These are phyloP conservation scores for Drosophila cardini DNA, from an alignment of 1,140 invertebrate genomes.

Conservation along the genomic window DNA sequence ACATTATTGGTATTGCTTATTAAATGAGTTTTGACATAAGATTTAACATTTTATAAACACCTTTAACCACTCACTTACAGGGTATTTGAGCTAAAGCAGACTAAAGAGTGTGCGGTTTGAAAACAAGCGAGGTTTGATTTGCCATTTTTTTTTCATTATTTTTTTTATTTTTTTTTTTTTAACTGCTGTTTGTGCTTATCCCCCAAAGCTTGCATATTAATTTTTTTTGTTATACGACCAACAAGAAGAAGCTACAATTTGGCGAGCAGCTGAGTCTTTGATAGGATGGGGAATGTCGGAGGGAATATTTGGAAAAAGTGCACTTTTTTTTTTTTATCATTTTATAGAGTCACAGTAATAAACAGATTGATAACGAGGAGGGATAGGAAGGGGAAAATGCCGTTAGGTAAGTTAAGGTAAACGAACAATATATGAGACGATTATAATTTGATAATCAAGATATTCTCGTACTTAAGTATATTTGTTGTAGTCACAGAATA, in stretches of 20 bases:
- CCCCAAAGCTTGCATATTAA: constrained; percentile 54
- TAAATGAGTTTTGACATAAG: too few species aligned
- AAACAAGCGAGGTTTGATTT: constrained; percentile 34
- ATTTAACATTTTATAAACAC: too few species aligned
- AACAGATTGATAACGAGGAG: constrained; percentile 36
- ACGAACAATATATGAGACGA: constrained; percentile 10
- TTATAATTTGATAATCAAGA: constrained; percentile 25
- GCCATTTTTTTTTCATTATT: constrained; percentile 7
- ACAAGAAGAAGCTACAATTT: constrained; percentile 59
- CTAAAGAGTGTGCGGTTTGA: constrained; percentile 29
- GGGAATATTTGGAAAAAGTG: constrained; percentile 23
- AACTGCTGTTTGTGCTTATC: constrained; percentile 14
- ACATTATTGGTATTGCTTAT: too few species aligned
- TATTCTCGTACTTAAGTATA: not conserved
- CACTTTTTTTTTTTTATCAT: constrained; percentile 41
- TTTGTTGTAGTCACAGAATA: not conserved
- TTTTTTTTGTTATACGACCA: constrained; percentile 43
- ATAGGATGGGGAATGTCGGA: not conserved
- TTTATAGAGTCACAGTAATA: constrained; percentile 29
- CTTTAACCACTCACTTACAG: not conserved
- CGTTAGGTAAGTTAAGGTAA: constrained; percentile 24
- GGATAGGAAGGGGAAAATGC: not conserved
- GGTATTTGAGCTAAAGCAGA: constrained; percentile 5
- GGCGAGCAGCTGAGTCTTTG: constrained; percentile 18
- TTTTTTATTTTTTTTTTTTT: constrained; percentile 13